phyloP scores from a whole-genome alignment of 92 coral and sea anemone species.

The Pocillopora meandrina region DNA sequence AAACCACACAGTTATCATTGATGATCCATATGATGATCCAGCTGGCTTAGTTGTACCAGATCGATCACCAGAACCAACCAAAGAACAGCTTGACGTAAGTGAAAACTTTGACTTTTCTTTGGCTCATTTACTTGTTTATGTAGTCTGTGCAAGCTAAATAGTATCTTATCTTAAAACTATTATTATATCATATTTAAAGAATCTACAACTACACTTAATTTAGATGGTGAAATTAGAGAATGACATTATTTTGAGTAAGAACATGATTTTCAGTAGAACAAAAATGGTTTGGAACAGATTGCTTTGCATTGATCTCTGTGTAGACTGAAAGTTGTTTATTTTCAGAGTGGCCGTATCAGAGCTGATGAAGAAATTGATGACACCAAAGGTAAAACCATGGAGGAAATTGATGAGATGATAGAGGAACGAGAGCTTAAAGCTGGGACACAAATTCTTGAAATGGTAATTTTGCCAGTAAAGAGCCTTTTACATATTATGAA shows the following conservation, averaged over 20 bases:
- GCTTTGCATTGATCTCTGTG: no score
- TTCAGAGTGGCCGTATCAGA: constrained; percentile 96
- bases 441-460: constrained; percentile 94
- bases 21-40: constrained; percentile 99
- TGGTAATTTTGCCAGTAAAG: constrained; percentile 48
- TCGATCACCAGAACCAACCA: constrained; percentile 97
- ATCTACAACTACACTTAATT: no score
- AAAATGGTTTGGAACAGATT: no score
- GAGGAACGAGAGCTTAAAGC: constrained; percentile 89
- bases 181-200: no score
- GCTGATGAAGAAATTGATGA: constrained; percentile 99
- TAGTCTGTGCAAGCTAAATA: no score
- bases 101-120: no score
- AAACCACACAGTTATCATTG: constrained; percentile 92
- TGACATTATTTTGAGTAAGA: no score
- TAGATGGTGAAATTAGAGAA: no score
- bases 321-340: background rate
- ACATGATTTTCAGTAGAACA: no score
- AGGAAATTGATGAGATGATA: constrained; percentile 90
- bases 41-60: constrained; percentile 83
- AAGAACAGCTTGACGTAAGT: constrained; percentile 93
- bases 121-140: no score
- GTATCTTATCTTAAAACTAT: no score
- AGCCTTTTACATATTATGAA: background rate
- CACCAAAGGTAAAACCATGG: constrained; percentile 87